phyloP scores from a whole-genome alignment of 2,888 invertebrate genomes.

The Mythimna impura region DNA sequence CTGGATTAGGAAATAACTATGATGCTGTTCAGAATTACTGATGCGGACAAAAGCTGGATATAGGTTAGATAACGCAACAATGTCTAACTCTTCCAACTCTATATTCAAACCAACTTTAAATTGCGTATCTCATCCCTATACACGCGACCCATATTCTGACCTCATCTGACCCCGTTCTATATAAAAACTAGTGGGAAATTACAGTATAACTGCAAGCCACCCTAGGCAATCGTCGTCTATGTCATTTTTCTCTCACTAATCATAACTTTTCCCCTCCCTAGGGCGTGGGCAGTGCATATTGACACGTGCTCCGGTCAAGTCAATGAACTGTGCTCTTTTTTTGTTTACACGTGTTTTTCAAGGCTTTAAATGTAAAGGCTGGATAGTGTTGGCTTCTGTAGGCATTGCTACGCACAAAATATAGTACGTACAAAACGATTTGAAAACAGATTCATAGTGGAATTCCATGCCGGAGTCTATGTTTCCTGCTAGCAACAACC shows the following conservation, averaged over 20 bases:
- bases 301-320: constrained; percentile 43
- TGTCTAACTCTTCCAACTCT: constrained; percentile 3
- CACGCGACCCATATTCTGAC: constrained; percentile 34
- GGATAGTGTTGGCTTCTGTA: not conserved
- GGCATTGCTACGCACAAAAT: not conserved
- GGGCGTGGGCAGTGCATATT: constrained; percentile 30
- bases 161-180: constrained; percentile 43
- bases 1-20: too few relatives aligned
- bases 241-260: constrained; percentile 46
- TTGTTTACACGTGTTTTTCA: constrained; percentile 50
- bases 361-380: not conserved
- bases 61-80: constrained; percentile 7
- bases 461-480: too few relatives aligned
- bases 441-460: too few relatives aligned
- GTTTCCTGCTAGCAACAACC: too few relatives aligned
- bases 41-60: too few relatives aligned
- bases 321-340: constrained; percentile 50
- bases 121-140: not conserved
- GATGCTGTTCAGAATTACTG: too few relatives aligned
- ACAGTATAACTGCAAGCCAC: constrained; percentile 19
- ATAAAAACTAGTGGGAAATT: constrained; percentile 24
- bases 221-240: constrained; percentile 28
- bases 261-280: constrained; percentile 51
- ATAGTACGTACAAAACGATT: too few relatives aligned
- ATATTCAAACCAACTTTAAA: constrained; percentile 23